Base-by-base conservation (phyloP, 2,888 invertebrate species). In the Aquatica leii region DNA sequence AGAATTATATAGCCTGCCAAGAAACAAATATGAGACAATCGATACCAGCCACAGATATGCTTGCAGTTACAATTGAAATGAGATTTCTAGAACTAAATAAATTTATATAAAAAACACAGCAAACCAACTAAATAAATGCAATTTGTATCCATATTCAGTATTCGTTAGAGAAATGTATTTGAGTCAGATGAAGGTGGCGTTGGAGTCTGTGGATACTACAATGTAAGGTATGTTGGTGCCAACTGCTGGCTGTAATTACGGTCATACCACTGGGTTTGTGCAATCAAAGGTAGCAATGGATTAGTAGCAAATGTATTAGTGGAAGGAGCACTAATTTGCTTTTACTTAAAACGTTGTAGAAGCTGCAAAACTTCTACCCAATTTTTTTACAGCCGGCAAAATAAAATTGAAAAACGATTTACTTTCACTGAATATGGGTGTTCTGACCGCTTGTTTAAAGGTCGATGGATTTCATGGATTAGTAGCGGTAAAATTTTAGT, bases 301-400 rank as follows among this genome's bases (percentile, higher is more conserved):
- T 6, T 34, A 9, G 40, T 14, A 40, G n/a, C 40, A 40, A 4
- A 40, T 9, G 40, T 40, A 40, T 40, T 40, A 9, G 6, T 40
- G 40, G 40, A 40, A 40, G 40, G 5, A 40, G 40, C 40, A 40
- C 40, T 9, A 4, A 14, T 40, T 40, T 40, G 40, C n/a, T 40
- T 40, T 40, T 14, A 40, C n/a, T n/a, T n/a, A n/a, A n/a, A n/a
- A n/a, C n/a, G n/a, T n/a, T n/a, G n/a, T n/a, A n/a, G n/a, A n/a
- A 40, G 40, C 40, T 40, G 40, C 40, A 40, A 40, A 40, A 40
- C 40, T 40, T 40, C 40, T 40, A 40, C 40, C 34, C 4, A 56
- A 46, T 17, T 48, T 56, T 56, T 48, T 31, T 46, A 56, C 31
- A 46, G 48, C 9, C 8, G 35, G 58, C 24, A 58, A 35, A 49